Conservation (phyloP, 53 echinoderm and acorn worm species). For the Mesocentrotus franciscanus region DNA sequence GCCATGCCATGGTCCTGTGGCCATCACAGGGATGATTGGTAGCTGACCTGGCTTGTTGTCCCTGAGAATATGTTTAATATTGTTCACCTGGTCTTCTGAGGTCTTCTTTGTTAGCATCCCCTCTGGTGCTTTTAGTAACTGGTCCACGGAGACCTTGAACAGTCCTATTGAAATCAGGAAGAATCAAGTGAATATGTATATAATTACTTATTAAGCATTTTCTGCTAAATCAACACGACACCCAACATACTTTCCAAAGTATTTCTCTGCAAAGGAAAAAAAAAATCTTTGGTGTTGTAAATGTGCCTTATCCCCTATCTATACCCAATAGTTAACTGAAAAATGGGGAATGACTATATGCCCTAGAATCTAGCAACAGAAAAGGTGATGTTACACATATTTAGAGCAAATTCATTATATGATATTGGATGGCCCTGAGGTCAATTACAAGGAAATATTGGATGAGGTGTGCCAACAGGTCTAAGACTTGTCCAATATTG, state of each 20-base stretch:
- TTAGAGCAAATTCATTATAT: too few species aligned
- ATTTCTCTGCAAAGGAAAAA: neutral
- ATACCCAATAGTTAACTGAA: neutral
- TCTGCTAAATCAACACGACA: neutral
- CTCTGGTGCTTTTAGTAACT: neutral
- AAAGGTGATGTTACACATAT: too few species aligned
- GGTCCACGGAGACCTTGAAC: neutral
- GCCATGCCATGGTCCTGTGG: neutral
- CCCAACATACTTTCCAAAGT: neutral
- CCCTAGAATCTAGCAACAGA: too few species aligned
- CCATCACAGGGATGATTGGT: neutral
- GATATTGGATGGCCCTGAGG: too few species aligned
- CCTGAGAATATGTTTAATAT: neutral
- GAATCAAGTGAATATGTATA: neutral
- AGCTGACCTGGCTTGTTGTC: neutral
- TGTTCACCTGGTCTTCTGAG: neutral
- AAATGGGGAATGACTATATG: neutral
- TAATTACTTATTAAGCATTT: neutral
- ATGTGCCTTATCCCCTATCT: neutral
- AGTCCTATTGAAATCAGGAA: neutral
- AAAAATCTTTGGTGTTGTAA: neutral
- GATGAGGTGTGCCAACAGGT: too few species aligned
- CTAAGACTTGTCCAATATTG: too few species aligned
- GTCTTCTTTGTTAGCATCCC: neutral
- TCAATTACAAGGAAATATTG: too few species aligned